Base-by-base conservation (phyloP, 2,888 invertebrate species). In the Buathra laborator region DNA sequence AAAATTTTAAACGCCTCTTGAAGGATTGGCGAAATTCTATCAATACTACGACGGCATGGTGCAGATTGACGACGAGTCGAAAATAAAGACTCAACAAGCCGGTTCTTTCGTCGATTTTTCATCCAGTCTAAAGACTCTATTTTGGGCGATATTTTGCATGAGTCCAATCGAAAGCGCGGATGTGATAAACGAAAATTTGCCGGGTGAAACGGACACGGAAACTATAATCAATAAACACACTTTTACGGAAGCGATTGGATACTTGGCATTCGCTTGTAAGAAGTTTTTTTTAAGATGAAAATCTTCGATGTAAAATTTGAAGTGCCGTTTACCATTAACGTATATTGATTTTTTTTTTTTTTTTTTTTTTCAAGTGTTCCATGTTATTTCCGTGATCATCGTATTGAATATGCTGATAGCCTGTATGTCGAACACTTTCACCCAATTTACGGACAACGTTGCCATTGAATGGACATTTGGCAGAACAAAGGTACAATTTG, bases 401-500 rank as follows among this genome's bases (percentile, higher is more conserved):
- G 95, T 97, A 51, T 94, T 97, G 86, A 97, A 97, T 93, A 97
- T 97, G 97, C 93, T 96, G 83, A 96, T 97, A 89, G 97, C 97
- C n/a, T 97, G 97, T 24, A 97, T 97, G 96, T 96, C 97, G 1
- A 96, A 96, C 87, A 96, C 97, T 0, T 97, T 96, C 90, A 96
- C 96, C 92, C 95, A 95, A 88, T 96, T 97, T 59, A 95, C 95
- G 19, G 96, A 96, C 86, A 96, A 96, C 90, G 95, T 96, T 64
- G 96, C 96, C 87, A 95, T 96, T 3, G 97, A 97, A 90, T 97
- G 97, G 97, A 96, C 96, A 32, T 97, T 96, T 90, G 96, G 96
- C 0, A 95, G 96, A 88, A 97, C 96, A 16, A 96, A 96, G 92
- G 94, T 94, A 87, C 79, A 12, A 48, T 78, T 74, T 48, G 48